phyloP scores from a whole-genome alignment of 2,113 vertebrate genomes.

The Sclerurus mexicanus region DNA sequence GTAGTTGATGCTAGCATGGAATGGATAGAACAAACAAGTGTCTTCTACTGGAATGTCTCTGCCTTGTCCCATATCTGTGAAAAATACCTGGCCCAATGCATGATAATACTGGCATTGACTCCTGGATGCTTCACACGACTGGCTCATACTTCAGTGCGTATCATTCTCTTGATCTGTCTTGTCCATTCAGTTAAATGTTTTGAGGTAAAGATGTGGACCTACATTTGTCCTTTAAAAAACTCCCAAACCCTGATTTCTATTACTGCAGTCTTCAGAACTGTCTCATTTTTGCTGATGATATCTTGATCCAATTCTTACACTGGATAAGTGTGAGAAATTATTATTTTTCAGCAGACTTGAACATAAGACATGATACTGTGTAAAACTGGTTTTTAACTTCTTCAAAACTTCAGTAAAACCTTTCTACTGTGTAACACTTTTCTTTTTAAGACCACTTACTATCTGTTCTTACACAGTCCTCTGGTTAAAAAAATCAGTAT shows the following conservation, averaged over 20 bases:
- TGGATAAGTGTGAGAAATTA: neutral
- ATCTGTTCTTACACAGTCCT: neutral
- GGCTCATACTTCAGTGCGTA: neutral
- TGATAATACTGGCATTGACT: neutral
- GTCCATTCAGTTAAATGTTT: neutral
- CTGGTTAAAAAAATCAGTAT: neutral
- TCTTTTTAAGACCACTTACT: neutral
- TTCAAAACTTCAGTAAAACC: neutral
- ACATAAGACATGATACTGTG: neutral
- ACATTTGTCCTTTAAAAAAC: neutral
- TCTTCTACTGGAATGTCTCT: neutral
- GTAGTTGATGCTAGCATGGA: neutral
- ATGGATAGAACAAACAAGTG: neutral
- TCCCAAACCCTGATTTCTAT: neutral
- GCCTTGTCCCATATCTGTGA: neutral
- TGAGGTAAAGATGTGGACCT: neutral
- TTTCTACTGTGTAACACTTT: neutral
- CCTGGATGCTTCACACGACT: neutral
- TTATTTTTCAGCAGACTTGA: neutral
- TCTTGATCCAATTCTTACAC: neutral
- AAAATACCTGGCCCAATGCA: neutral
- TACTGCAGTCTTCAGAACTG: neutral
- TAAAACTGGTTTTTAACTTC: neutral
- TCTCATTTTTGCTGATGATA: neutral
- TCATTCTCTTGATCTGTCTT: neutral